Conservation (phyloP, 64 coral and sea anemone species). For the Stichodactyla mertensii region DNA sequence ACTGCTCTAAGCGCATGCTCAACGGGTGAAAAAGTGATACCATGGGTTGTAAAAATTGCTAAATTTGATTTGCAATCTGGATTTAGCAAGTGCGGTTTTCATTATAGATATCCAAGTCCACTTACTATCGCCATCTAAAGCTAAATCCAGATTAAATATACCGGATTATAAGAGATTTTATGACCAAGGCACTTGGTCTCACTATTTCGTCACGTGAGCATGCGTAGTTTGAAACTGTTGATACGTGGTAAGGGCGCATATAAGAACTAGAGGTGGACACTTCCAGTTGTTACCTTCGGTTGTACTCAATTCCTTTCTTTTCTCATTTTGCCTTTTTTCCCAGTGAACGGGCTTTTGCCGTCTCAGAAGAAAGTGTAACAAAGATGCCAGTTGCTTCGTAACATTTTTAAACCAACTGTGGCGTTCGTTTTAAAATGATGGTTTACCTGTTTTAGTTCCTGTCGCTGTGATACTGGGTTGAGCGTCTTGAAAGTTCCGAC, state of each 20-base stretch:
- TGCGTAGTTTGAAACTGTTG: background rate
- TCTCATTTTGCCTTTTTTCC: background rate
- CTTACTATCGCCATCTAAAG: too few relatives aligned
- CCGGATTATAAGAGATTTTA: too few relatives aligned
- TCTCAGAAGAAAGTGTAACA: constrained; percentile 41
- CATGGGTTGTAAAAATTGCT: too few relatives aligned
- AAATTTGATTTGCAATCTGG: too few relatives aligned
- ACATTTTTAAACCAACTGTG: background rate
- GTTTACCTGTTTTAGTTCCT: background rate
- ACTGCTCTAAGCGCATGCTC: too few relatives aligned
- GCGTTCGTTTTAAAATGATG: background rate
- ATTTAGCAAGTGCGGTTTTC: too few relatives aligned
- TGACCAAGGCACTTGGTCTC: too few relatives aligned
- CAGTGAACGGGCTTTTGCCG: constrained; percentile 61
- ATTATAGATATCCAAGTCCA: too few relatives aligned
- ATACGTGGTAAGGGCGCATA: background rate
- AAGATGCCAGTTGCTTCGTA: constrained; percentile 46
- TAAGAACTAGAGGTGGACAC: too few relatives aligned
- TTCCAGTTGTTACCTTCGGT: background rate
- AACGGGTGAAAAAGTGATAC: too few relatives aligned
- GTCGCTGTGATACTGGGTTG: background rate
- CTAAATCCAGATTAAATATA: too few relatives aligned
- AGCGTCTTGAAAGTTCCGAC: background rate
- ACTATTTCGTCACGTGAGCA: too few relatives aligned
- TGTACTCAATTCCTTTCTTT: background rate